These are phyloP conservation scores for Axinella damicornis DNA, from an alignment of 37 sponge, comb jelly and placozoan species.

Conservation along the genomic window DNA sequence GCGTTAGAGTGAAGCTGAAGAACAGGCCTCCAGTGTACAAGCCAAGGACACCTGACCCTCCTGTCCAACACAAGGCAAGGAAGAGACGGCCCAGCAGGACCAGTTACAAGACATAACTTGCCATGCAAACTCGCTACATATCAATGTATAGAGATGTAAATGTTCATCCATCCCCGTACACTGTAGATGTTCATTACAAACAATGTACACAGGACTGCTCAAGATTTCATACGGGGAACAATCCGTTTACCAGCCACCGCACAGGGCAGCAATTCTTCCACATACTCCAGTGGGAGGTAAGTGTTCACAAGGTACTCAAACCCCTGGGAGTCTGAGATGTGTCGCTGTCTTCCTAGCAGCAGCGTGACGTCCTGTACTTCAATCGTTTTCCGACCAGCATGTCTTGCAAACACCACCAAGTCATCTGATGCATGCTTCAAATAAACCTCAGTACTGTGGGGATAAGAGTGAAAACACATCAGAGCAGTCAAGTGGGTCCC, in stretches of 20 bases:
- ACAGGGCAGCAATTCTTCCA: slow-evolving; percentile 33
- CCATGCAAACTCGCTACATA: too few relatives aligned
- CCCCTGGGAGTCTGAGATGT: background rate
- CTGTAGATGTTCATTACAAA: background rate
- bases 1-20: too few relatives aligned
- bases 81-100: too few relatives aligned
- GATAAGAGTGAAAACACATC: background rate
- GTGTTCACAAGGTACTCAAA: slow-evolving; percentile 47
- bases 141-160: too few relatives aligned
- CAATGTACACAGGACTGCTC: background rate
- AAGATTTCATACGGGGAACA: background rate
- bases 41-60: too few relatives aligned
- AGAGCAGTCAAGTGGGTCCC: too few relatives aligned
- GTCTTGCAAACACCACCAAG: slow-evolving; percentile 5
- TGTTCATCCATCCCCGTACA: too few relatives aligned
- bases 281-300: slow-evolving; percentile 38
- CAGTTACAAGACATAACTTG: too few relatives aligned
- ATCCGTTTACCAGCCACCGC: slow-evolving; percentile 12
- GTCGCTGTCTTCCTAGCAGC: slow-evolving; percentile 23
- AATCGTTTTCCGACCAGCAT: slow-evolving; percentile 32
- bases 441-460: slow-evolving; percentile 20
- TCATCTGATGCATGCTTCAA: slow-evolving; percentile 30
- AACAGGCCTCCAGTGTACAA: too few relatives aligned
- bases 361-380: slow-evolving; percentile 29
- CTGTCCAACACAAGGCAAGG: too few relatives aligned